phyloP scores from a whole-genome alignment of 2,113 vertebrate species.

The Gambusia holbrooki region DNA sequence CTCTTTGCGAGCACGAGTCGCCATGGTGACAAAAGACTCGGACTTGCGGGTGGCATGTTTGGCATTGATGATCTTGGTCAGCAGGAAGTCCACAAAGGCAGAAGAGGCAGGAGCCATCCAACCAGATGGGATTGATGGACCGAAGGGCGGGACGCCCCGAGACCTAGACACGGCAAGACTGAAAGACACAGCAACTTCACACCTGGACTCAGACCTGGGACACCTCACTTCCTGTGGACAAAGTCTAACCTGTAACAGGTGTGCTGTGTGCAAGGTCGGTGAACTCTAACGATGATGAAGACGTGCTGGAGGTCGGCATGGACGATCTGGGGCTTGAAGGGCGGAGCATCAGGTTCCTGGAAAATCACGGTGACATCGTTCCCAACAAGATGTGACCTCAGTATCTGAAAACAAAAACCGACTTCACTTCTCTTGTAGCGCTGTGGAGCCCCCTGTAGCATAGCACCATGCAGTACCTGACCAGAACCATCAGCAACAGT shows the following conservation, averaged over 20 bases:
- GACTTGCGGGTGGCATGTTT: not conserved
- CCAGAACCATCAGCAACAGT: not conserved
- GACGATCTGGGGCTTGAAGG: conserved; percentile 8
- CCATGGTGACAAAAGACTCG: not conserved
- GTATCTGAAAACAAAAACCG: conserved; percentile 3
- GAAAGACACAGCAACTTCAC: not conserved
- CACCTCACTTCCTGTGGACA: not conserved
- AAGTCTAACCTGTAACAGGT: conserved; percentile 23
- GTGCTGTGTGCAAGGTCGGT: conserved; percentile 13
- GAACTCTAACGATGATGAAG: conserved; percentile 11
- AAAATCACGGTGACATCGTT: conserved; percentile 20
- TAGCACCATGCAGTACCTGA: not conserved
- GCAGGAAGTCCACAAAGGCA: conserved; percentile 15
- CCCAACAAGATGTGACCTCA: not conserved
- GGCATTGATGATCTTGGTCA: conserved; percentile 25
- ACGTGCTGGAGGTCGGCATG: conserved; percentile 1
- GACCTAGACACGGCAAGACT: conserved; percentile 11
- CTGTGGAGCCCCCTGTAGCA: not conserved
- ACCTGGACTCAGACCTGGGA: too few species aligned
- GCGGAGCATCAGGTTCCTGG: conserved; percentile 13
- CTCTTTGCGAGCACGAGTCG: not conserved
- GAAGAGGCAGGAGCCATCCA: conserved; percentile 12
- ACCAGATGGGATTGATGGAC: conserved; percentile 15
- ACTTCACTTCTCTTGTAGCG: not conserved
- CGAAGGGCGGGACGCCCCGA: conserved; percentile 13